Evolutionary conservation across 2,888 invertebrate genomes (phyloP).

Genomic region (Antitype chi): DNA sequence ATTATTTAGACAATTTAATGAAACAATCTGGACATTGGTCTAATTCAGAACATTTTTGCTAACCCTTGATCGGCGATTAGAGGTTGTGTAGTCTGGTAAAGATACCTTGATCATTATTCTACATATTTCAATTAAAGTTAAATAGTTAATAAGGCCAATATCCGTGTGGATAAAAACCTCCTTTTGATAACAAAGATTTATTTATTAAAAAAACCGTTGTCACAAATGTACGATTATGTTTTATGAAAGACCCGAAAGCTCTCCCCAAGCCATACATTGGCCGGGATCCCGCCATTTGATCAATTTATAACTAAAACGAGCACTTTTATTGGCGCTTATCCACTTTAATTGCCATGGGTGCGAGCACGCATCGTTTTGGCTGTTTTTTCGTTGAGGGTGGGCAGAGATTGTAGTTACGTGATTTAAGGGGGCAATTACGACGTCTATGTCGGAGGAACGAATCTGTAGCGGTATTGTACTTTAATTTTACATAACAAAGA

Average conservation of each 20-base stretch:
- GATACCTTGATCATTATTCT: no score
- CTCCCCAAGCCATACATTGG: slow-evolving; percentile 70
- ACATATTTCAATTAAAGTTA: no score
- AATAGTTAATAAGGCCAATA: no score
- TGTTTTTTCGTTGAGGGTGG: slow-evolving; percentile 53
- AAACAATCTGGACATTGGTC: no score
- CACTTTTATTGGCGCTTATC: slow-evolving; percentile 86
- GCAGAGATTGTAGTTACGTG: slow-evolving; percentile 38
- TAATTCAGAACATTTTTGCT: no score
- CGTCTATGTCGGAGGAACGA: neutral
- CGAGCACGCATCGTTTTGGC: slow-evolving; percentile 66
- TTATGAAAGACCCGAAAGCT: slow-evolving; percentile 42
- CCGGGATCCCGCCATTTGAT: slow-evolving; percentile 80
- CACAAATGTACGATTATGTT: slow-evolving; percentile 27
- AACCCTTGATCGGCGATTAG: no score
- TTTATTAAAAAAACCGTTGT: neutral
- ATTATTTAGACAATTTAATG: no score
- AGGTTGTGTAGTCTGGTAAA: no score
- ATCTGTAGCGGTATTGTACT: neutral
- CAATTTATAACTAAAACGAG: slow-evolving; percentile 83
- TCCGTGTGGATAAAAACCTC: no score
- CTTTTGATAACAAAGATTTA: neutral
- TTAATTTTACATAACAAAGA: no score
- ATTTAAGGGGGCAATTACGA: slow-evolving; percentile 48
- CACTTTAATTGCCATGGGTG: slow-evolving; percentile 82